phyloP scores from a whole-genome alignment of 2,888 invertebrate genomes.

The Plagiodera versicolora region DNA sequence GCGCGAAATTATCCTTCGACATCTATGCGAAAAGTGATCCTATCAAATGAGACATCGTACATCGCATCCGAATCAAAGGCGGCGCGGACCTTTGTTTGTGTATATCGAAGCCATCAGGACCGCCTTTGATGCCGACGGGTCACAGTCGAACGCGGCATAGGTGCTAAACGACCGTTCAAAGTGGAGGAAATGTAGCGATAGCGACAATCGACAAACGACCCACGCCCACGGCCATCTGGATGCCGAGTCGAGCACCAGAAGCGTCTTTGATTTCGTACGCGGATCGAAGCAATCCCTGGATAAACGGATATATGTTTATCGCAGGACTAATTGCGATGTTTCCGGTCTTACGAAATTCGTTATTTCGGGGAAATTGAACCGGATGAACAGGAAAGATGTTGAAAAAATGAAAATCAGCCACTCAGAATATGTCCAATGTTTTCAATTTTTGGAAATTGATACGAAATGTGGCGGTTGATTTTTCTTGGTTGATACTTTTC shows the following conservation, averaged over 20 bases:
- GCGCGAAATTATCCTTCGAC: neutral
- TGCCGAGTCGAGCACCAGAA: neutral
- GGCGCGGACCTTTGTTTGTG: constrained; percentile 45
- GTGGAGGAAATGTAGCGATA: constrained; percentile 52
- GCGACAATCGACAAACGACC: constrained; percentile 27
- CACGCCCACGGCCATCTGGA: constrained; percentile 33
- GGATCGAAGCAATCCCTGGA: neutral
- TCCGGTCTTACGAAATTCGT: constrained; percentile 12
- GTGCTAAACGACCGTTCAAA: constrained; percentile 51
- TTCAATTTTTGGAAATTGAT: no score
- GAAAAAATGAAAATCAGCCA: no score
- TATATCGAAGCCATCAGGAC: constrained; percentile 44
- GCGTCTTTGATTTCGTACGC: constrained; percentile 4
- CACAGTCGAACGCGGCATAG: constrained; percentile 52
- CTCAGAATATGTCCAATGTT: no score
- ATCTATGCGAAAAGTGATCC: neutral
- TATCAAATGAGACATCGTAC: constrained; percentile 37
- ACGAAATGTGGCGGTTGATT: no score
- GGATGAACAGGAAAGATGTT: no score
- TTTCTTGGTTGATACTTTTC: no score
- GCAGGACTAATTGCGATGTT: constrained; percentile 13
- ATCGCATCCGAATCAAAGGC: constrained; percentile 48
- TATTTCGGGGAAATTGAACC: neutral
- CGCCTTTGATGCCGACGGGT: constrained; percentile 52
- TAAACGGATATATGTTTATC: constrained; percentile 6